These are phyloP conservation scores for Aplochiton taeniatus DNA, from an alignment of 2,797 vertebrate species.

Conservation along the genomic window DNA sequence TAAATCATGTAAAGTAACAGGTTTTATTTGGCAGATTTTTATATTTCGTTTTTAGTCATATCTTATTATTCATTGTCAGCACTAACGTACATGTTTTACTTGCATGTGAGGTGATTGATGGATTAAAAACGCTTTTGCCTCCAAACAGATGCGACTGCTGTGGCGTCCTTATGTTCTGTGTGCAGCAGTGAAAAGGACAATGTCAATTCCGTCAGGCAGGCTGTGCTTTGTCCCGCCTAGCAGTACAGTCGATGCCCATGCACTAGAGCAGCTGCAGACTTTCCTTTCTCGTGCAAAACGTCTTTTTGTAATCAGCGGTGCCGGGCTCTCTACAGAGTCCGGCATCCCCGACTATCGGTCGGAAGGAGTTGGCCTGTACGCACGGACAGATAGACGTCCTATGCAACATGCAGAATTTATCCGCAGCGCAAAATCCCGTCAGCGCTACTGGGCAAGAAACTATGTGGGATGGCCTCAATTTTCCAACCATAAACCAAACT, in stretches of 20 bases:
- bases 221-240: slow-evolving; percentile 84
- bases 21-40: no score
- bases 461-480: slow-evolving; percentile 95
- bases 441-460: slow-evolving; percentile 96
- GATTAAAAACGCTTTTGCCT: no score
- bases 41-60: no score
- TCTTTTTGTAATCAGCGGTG: slow-evolving; percentile 89
- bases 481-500: slow-evolving; percentile 86
- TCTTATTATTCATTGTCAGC: no score
- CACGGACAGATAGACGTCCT: slow-evolving; percentile 86
- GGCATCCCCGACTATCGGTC: slow-evolving; percentile 98
- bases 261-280: slow-evolving; percentile 81
- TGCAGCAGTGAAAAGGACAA: slow-evolving; percentile 33
- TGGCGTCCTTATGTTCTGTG: slow-evolving; percentile 36
- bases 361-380: slow-evolving; percentile 89
- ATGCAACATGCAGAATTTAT: slow-evolving; percentile 88
- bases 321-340: slow-evolving; percentile 94
- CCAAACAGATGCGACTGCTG: slow-evolving; percentile 65
- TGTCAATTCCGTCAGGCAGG: slow-evolving; percentile 39
- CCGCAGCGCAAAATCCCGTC: slow-evolving; percentile 80
- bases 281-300: slow-evolving; percentile 80
- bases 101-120: no score
- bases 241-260: slow-evolving; percentile 66
- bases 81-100: no score
- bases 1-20: no score